phyloP scores from a whole-genome alignment of 2,113 vertebrate genomes.

The Notothenia rossii region DNA sequence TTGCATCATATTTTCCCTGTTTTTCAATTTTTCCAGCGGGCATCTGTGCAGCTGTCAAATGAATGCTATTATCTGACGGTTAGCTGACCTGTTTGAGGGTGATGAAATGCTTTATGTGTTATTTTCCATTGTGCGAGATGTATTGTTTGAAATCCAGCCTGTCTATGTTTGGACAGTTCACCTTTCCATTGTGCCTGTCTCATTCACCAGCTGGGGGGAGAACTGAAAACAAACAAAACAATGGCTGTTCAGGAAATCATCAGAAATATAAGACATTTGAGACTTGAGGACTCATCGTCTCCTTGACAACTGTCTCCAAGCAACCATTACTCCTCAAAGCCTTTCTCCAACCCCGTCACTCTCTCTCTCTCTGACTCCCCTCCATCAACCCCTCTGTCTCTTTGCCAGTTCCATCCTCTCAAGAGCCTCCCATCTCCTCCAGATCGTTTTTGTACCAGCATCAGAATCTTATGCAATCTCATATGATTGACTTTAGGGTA shows the following conservation, averaged over 20 bases:
- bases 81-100: slow-evolving; percentile 58
- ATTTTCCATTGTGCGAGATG: not conserved
- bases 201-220: not conserved
- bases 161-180: slow-evolving; percentile 9
- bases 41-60: slow-evolving; percentile 51
- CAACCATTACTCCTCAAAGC: slow-evolving; percentile 84
- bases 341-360: slow-evolving; percentile 69
- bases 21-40: slow-evolving; percentile 29
- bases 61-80: slow-evolving; percentile 47
- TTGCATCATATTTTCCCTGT: slow-evolving; percentile 39
- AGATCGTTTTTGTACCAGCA: slow-evolving; percentile 36
- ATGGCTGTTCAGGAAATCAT: slow-evolving; percentile 52
- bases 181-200: not conserved
- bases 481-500: not conserved
- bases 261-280: slow-evolving; percentile 77
- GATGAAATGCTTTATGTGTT: slow-evolving; percentile 19
- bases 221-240: slow-evolving; percentile 20
- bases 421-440: slow-evolving; percentile 53
- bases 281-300: slow-evolving; percentile 80
- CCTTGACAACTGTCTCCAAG: slow-evolving; percentile 86
- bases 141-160: slow-evolving; percentile 2
- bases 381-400: slow-evolving; percentile 61
- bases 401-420: slow-evolving; percentile 65
- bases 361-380: slow-evolving; percentile 31
- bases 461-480: slow-evolving; percentile 20